A percentile compares a stretch with the other conserved stretches of the same genome.
Evolutionary conservation across 1,140 invertebrate genomes (phyloP).

Genomic region (Maconellicoccus hirsutus): DNA sequence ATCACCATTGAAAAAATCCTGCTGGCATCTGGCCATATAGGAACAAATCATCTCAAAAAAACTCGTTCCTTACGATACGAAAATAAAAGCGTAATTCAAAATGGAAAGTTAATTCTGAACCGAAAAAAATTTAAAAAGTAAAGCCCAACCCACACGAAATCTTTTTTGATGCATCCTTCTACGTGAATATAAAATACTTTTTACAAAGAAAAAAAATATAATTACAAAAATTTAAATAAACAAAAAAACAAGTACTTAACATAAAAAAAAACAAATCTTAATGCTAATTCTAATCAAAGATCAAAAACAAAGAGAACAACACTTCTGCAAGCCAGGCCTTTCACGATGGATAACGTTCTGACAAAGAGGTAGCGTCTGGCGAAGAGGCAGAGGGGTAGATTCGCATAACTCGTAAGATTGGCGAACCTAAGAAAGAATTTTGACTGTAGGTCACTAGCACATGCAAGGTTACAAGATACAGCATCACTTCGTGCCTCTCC

Average conservation of each 20-base stretch:
- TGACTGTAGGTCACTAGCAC: not conserved
- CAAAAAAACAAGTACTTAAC: not conserved
- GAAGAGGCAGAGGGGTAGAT: not conserved
- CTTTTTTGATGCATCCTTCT: not conserved
- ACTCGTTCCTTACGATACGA: not conserved
- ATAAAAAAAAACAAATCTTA: not conserved
- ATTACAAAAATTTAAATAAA: not conserved
- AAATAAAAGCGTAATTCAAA: constrained; percentile 11
- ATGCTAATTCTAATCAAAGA: not conserved
- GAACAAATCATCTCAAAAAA: not conserved
- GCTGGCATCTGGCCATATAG: not conserved
- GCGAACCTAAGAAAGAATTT: not conserved
- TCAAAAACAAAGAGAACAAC: not conserved
- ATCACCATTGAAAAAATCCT: not conserved
- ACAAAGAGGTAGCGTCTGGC: too few species aligned
- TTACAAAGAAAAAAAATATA: not conserved
- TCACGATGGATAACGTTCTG: not conserved
- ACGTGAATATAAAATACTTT: not conserved
- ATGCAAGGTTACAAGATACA: not conserved
- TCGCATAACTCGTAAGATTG: too few species aligned
- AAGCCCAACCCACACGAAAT: not conserved
- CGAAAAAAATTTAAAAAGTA: not conserved
- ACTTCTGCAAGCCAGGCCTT: too few species aligned
- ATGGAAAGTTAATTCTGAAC: not conserved
- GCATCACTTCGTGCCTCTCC: not conserved